Percentiles rank a stretch among this genome's conserved stretches.
Evolutionary conservation across 2,888 invertebrate species (phyloP).

Genomic region (Pachliopta kotzebuea): DNA sequence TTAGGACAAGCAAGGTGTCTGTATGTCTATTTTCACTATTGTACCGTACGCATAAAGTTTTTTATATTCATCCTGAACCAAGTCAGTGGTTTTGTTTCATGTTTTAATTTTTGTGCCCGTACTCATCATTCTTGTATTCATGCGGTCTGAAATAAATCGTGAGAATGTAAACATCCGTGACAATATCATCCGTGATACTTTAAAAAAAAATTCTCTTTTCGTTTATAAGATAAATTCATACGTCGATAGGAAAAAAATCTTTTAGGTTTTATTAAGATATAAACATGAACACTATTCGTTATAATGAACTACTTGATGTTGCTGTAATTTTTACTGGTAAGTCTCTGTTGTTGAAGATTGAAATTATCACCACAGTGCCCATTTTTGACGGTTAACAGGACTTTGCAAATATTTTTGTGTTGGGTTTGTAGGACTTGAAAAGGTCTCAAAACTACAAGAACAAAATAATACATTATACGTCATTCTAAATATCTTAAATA

Average conservation of each 20-base stretch:
- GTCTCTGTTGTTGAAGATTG: too few relatives aligned
- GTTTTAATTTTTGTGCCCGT: not conserved
- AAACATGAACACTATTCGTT: too few relatives aligned
- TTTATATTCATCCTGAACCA: not conserved
- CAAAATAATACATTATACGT: too few relatives aligned
- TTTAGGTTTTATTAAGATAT: too few relatives aligned
- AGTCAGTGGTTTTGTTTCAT: not conserved
- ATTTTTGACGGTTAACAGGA: too few relatives aligned
- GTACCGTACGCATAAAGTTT: not conserved
- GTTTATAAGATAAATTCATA: not conserved
- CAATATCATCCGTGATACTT: not conserved
- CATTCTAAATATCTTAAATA: too few relatives aligned
- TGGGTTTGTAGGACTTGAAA: too few relatives aligned
- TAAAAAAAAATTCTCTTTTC: constrained; percentile 1
- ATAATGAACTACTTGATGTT: too few relatives aligned
- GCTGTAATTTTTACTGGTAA: too few relatives aligned
- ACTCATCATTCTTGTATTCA: not conserved
- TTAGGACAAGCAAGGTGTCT: not conserved
- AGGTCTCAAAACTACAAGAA: too few relatives aligned
- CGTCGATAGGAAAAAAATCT: not conserved
- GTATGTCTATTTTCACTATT: not conserved
- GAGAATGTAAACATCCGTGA: not conserved
- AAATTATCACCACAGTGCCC: too few relatives aligned
- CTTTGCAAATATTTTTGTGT: too few relatives aligned
- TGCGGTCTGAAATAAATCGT: not conserved